phyloP scores from a whole-genome alignment of 92 coral and sea anemone species.

The Plumapathes pennacea region DNA sequence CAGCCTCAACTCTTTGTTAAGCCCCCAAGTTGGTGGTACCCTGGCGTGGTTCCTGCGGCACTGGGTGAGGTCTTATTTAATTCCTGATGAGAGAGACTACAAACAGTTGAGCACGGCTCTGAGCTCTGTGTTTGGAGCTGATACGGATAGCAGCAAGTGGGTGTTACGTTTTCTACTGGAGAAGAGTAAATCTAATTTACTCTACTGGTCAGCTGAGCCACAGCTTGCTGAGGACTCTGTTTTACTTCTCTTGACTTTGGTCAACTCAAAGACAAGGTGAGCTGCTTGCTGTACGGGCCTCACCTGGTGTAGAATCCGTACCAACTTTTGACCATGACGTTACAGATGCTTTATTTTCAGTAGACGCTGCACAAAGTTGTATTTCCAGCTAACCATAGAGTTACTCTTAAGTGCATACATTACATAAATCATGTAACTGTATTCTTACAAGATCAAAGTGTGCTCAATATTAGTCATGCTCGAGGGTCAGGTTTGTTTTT shows the following conservation, averaged over 20 bases:
- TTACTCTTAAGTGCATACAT: no score
- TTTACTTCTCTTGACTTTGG: constrained; percentile 74
- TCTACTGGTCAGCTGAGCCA: constrained; percentile 88
- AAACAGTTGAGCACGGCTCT: constrained; percentile 74
- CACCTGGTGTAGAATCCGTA: no score
- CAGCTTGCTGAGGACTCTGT: constrained; percentile 85
- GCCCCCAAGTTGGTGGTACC: constrained; percentile 94
- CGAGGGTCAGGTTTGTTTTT: no score
- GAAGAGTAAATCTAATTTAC: constrained; percentile 77
- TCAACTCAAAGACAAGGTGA: constrained; percentile 80
- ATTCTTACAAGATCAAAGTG: no score
- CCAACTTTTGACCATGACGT: no score
- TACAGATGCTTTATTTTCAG: no score
- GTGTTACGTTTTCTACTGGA: constrained; percentile 76
- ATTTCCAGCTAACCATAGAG: no score
- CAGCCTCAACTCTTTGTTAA: constrained; percentile 66
- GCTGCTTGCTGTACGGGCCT: no score
- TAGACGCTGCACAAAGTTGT: no score
- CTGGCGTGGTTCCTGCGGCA: constrained; percentile 90
- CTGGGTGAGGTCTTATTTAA: constrained; percentile 78
- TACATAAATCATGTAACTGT: no score
- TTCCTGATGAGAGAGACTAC: constrained; percentile 87
- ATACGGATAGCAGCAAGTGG: constrained; percentile 85
- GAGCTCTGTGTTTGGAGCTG: constrained; percentile 70
- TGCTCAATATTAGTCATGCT: no score